These are phyloP conservation scores for Helostoma temminkii DNA, from an alignment of 2,797 vertebrate genomes.

Conservation along the genomic window DNA sequence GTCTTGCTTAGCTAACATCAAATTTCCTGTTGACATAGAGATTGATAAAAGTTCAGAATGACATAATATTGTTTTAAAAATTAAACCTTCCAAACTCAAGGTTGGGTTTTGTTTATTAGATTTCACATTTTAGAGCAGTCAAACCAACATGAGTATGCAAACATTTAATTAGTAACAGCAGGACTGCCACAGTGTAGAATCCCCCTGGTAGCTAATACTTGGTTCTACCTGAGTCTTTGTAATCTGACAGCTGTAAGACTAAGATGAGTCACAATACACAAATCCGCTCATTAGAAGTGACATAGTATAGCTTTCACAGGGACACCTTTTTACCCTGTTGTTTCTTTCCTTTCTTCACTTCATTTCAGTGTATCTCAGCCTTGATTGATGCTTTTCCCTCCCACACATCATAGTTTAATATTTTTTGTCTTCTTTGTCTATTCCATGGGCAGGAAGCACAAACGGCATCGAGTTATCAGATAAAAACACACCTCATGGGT, in stretches of 20 bases:
- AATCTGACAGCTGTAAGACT: constrained; percentile 55
- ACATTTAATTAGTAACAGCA: constrained; percentile 41
- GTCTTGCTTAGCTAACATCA: no score
- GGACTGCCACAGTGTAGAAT: constrained; percentile 19
- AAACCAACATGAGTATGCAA: constrained; percentile 14
- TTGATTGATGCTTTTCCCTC: constrained; percentile 25
- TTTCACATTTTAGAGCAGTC: constrained; percentile 35
- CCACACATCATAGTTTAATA: constrained; percentile 35
- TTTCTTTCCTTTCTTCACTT: constrained; percentile 20
- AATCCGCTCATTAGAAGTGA: constrained; percentile 61
- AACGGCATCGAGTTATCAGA: constrained; percentile 36
- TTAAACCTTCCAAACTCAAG: constrained; percentile 10
- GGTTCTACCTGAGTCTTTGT: constrained; percentile 43
- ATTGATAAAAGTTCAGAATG: no score
- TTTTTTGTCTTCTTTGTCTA: constrained; percentile 50
- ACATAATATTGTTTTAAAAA: neutral
- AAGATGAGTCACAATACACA: constrained; percentile 47
- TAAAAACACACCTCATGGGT: constrained; percentile 64
- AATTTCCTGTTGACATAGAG: no score
- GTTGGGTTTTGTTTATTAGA: constrained; percentile 29
- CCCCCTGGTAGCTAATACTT: constrained; percentile 34
- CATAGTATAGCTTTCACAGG: constrained; percentile 27
- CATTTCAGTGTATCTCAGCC: constrained; percentile 11
- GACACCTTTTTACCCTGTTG: constrained; percentile 8
- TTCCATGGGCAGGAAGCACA: constrained; percentile 31